Evolutionary conservation across 2,797 vertebrate species (phyloP).

Genomic region (Linurgus olivaceus): DNA sequence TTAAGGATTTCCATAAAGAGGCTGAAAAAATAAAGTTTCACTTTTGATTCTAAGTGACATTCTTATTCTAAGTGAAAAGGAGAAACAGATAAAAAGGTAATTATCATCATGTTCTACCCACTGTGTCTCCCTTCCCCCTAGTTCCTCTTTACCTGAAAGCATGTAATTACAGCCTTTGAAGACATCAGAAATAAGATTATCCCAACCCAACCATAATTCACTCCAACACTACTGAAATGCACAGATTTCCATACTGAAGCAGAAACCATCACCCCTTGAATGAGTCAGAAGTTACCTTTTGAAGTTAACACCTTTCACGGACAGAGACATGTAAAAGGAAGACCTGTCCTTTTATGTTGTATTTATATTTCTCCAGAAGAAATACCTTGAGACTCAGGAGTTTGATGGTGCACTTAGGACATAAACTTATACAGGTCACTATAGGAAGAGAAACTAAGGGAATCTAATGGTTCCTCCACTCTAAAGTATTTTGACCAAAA

Average conservation of each 20-base stretch:
- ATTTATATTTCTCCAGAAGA: neutral
- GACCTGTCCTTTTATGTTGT: neutral
- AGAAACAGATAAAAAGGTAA: neutral
- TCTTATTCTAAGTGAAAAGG: neutral
- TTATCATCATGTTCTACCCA: neutral
- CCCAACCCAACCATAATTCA: neutral
- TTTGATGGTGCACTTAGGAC: neutral
- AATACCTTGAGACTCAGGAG: neutral
- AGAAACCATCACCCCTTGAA: neutral
- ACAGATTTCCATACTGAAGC: neutral
- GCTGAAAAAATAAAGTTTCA: constrained; percentile 70
- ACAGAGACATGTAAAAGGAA: neutral
- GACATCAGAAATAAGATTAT: neutral
- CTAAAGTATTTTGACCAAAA: neutral
- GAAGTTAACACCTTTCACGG: neutral
- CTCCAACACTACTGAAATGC: neutral
- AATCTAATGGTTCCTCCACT: neutral
- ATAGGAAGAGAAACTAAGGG: neutral
- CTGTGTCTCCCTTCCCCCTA: neutral
- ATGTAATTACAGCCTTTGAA: neutral
- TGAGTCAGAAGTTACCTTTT: neutral
- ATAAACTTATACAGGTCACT: accelerated
- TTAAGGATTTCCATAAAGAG: constrained; percentile 97
- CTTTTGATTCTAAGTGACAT: neutral
- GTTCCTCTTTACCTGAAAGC: neutral